A percentile compares a stretch with the other conserved stretches of the same genome.
phyloP scores from a whole-genome alignment of 2,888 invertebrate species.

The Drosophila buzzatii region DNA sequence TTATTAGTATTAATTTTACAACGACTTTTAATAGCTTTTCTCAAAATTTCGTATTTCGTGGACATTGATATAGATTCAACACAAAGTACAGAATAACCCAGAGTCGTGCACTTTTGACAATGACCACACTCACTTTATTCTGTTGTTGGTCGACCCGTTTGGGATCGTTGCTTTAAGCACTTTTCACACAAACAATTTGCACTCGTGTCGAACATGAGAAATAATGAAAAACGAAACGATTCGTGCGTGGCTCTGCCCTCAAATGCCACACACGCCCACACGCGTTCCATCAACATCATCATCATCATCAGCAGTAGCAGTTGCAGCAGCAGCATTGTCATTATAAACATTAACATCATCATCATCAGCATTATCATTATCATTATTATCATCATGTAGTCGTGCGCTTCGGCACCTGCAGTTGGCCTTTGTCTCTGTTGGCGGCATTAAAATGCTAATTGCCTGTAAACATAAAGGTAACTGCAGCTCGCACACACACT shows the following conservation, averaged over 20 bases:
- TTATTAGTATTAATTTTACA: too few species aligned
- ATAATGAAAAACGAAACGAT: slow-evolving; percentile 79
- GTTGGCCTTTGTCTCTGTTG: slow-evolving; percentile 70
- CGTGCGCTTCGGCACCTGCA: slow-evolving; percentile 67
- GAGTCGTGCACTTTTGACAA: neutral
- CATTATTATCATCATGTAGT: slow-evolving; percentile 37
- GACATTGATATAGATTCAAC: too few species aligned
- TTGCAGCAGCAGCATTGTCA: slow-evolving; percentile 10
- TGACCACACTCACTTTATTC: neutral
- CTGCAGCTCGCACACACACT: slow-evolving; percentile 49
- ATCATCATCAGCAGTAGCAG: slow-evolving; percentile 14
- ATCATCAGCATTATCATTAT: slow-evolving; percentile 13
- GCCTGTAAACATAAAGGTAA: slow-evolving; percentile 75
- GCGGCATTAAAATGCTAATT: slow-evolving; percentile 75
- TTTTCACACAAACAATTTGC: slow-evolving; percentile 67
- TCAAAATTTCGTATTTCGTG: too few species aligned
- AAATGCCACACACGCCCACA: slow-evolving; percentile 20
- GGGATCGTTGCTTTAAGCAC: slow-evolving; percentile 10
- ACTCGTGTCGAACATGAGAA: slow-evolving; percentile 82
- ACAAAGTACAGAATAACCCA: neutral
- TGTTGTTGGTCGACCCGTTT: neutral
- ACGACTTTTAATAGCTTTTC: too few species aligned
- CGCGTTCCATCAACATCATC: slow-evolving; percentile 24
- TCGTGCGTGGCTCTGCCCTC: slow-evolving; percentile 62
- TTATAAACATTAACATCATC: slow-evolving; percentile 9